These are phyloP conservation scores for Dorcus hopei DNA, from an alignment of 2,888 invertebrate species.

Conservation along the genomic window DNA sequence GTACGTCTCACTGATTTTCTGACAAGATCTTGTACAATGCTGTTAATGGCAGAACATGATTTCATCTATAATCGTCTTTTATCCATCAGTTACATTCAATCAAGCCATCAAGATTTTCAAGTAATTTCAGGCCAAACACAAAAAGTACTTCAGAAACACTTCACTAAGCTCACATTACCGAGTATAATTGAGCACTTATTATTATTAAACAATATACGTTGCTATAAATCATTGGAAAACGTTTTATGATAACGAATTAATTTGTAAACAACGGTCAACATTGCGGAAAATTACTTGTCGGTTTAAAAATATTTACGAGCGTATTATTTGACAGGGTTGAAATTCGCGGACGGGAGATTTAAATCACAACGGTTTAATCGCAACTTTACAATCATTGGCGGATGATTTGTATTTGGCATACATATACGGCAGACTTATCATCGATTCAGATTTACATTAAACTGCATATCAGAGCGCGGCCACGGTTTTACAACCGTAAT, in stretches of 20 bases:
- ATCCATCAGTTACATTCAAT: constrained; percentile 5
- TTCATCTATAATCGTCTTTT: constrained; percentile 26
- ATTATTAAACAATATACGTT: no score
- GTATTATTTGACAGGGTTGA: no score
- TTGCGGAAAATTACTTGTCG: no score
- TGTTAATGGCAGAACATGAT: constrained; percentile 31
- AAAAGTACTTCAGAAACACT: no score
- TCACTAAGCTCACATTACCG: no score
- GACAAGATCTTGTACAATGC: constrained; percentile 32
- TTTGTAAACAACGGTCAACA: no score
- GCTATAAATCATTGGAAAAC: no score
- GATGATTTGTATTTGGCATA: constrained; percentile 16
- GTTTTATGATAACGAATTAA: no score
- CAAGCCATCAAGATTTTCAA: constrained; percentile 5
- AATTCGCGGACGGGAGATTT: no score
- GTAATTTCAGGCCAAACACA: not conserved
- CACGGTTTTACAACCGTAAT: constrained; percentile 42
- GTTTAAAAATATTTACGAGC: no score
- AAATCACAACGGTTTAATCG: not conserved
- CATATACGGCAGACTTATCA: constrained; percentile 13
- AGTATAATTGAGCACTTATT: no score
- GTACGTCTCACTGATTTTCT: constrained; percentile 31
- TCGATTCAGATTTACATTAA: constrained; percentile 38
- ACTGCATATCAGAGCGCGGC: constrained; percentile 34
- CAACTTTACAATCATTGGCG: constrained; percentile 12